Percentiles rank a stretch among this genome's conserved stretches.
Conservation (phyloP, 2,888 invertebrate species). For the Rotaria socialis region DNA sequence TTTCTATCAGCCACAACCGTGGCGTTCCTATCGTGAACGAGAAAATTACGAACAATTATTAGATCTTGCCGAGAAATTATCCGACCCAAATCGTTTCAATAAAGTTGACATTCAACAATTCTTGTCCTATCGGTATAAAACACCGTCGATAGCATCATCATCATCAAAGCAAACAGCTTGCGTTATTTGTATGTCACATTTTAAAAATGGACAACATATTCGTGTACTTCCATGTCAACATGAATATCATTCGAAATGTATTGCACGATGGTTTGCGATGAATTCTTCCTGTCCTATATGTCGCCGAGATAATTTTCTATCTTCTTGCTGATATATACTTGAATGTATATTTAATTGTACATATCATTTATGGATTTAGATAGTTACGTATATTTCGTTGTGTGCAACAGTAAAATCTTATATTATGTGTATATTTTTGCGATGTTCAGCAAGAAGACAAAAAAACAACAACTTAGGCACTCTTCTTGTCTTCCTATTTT, state of each 20-base stretch:
- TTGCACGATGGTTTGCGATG: constrained; percentile 21
- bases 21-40: constrained; percentile 28
- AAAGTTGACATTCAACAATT: constrained; percentile 6
- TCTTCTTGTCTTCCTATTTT: constrained; percentile 13
- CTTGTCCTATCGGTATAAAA: constrained; percentile 24
- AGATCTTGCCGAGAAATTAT: constrained; percentile 27
- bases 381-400: neutral
- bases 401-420: constrained; percentile 26
- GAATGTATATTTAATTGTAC: constrained; percentile 5
- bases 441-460: neutral
- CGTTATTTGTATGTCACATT: constrained; percentile 30
- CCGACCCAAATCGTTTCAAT: constrained; percentile 34
- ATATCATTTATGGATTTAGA: constrained; percentile 13
- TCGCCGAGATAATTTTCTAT: constrained; percentile 10
- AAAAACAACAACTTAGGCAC: neutral
- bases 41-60: constrained; percentile 36
- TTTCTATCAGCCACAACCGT: neutral
- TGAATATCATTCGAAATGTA: constrained; percentile 37
- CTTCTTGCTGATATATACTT: neutral
- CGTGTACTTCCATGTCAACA: constrained; percentile 27
- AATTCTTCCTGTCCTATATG: constrained; percentile 21
- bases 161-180: constrained; percentile 33
- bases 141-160: neutral
- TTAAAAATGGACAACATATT: constrained; percentile 36
- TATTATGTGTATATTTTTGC: neutral